phyloP scores from a whole-genome alignment of 2,888 invertebrate genomes.

The Protophormia terraenovae region DNA sequence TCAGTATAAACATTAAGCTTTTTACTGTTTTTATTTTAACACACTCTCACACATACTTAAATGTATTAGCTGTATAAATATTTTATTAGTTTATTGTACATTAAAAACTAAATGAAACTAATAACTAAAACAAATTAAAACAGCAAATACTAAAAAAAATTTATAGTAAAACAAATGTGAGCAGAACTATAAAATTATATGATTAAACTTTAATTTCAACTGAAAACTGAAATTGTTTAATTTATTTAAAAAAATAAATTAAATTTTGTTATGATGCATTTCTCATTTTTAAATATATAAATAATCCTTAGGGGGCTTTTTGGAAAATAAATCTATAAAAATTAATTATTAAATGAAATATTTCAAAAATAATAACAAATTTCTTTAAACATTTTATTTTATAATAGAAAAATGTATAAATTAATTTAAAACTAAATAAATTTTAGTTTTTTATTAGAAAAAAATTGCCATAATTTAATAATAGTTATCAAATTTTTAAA shows the following conservation, averaged over 20 bases:
- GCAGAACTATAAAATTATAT: constrained; percentile 23
- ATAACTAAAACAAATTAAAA: constrained; percentile 44
- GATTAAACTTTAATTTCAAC: constrained; percentile 27
- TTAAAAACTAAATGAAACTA: constrained; percentile 15
- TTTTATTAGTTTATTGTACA: constrained; percentile 43
- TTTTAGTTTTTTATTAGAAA: too few relatives aligned
- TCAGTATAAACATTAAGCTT: neutral
- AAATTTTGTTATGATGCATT: neutral
- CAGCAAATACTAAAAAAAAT: neutral
- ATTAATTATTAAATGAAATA: too few relatives aligned
- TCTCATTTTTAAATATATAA: neutral
- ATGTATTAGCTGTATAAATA: constrained; percentile 19
- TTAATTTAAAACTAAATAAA: too few relatives aligned
- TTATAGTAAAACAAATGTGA: constrained; percentile 7
- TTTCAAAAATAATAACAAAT: too few relatives aligned
- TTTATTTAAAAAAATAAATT: neutral
- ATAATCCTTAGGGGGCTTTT: neutral
- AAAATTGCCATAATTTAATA: too few relatives aligned
- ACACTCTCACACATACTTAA: neutral
- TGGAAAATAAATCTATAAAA: neutral
- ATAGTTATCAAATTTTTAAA: too few relatives aligned
- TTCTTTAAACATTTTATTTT: too few relatives aligned
- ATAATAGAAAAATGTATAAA: too few relatives aligned
- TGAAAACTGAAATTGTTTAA: neutral
- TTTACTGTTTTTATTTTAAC: neutral